Evolutionary conservation across 1,140 invertebrate genomes (phyloP), one percentile per base, ranked within the genome.

Genomic region (Brachionus paranguensis): DNA sequence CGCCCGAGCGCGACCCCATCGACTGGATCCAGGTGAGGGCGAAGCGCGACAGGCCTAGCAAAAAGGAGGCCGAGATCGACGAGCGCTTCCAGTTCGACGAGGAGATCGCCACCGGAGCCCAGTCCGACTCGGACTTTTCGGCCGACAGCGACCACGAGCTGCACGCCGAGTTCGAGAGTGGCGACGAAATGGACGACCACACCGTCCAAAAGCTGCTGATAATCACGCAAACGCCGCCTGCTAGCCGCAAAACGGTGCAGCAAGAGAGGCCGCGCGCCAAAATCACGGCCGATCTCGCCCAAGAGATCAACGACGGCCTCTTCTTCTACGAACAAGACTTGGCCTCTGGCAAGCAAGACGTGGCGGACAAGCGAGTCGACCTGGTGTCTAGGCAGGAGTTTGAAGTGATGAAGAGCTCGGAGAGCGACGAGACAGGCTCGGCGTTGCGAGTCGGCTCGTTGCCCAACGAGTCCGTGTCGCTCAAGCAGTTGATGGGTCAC

Each of bases 131-230:
- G 29, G 64, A 68, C 29, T 76, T 33, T 27, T 76, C 47, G 7
- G 24, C 47, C 17, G 12, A 50, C 17, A 14, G 7, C 27, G 72
- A 76, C 0, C 6, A 33, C 10, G 33, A 85, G 17, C 2, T n/a
- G 5, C n/a, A 14, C 17, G n/a, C 27, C 55, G 41, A 86, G 2
- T 84, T 55, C 84, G 79, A 53, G 60, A 43, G 41, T n/a, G 47
- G 27, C 87, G 90, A 91, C 72, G 96, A 98, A 89, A 92, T 97
- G 76, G 88, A 89, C 85, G 97, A 99, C 90, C 92, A 93, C 85
- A 95, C 98, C 88, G 93, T 99, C 65, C 95, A 96, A 86, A 96
- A 98, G 88, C 91, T 99, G 84, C 91, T 99, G 14, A 98, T 99
- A 86, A 95, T 99, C 20, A 97, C 96, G 2, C 96, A 98, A 91